Evolutionary conservation across 2,113 vertebrate species (phyloP).

Genomic region (Takifugu bimaculatus): DNA sequence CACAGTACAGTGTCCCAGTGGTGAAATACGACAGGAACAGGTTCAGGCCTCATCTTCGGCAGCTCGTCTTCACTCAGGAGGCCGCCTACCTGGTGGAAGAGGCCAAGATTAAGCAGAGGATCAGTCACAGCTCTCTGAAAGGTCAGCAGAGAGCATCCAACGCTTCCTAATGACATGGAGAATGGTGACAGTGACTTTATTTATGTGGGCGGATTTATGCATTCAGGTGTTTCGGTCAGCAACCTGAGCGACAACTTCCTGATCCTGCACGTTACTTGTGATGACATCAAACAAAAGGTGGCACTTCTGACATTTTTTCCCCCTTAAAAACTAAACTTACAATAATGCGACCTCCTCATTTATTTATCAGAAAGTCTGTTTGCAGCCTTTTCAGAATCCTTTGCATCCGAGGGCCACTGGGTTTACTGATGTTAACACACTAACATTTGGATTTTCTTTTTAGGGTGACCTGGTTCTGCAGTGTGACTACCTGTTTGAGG

Average conservation of each 20-base stretch:
- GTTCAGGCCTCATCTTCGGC: slow-evolving; percentile 82
- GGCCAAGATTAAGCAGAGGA: slow-evolving; percentile 88
- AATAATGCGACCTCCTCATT: neutral
- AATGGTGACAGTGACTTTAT: neutral
- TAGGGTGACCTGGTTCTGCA: slow-evolving; percentile 89
- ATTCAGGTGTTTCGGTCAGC: slow-evolving; percentile 87
- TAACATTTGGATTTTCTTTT: neutral
- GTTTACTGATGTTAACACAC: too few relatives aligned
- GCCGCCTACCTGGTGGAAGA: slow-evolving; percentile 82
- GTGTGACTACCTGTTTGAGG: slow-evolving; percentile 87
- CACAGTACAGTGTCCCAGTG: slow-evolving; percentile 84
- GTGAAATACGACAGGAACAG: slow-evolving; percentile 90
- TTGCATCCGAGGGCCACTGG: too few relatives aligned
- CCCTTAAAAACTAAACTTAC: too few relatives aligned
- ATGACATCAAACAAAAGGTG: slow-evolving; percentile 86
- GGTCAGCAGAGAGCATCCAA: slow-evolving; percentile 64
- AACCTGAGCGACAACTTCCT: slow-evolving; percentile 84
- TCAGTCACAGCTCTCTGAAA: slow-evolving; percentile 81
- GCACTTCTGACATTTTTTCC: too few relatives aligned
- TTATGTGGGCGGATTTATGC: slow-evolving; percentile 11
- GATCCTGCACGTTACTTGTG: slow-evolving; percentile 83
- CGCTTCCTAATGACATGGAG: neutral
- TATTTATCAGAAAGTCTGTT: too few relatives aligned
- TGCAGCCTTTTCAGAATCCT: too few relatives aligned
- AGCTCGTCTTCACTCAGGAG: slow-evolving; percentile 83